These are phyloP conservation scores for Tinea trinotella DNA, from an alignment of 2,888 invertebrate species.

Conservation along the genomic window DNA sequence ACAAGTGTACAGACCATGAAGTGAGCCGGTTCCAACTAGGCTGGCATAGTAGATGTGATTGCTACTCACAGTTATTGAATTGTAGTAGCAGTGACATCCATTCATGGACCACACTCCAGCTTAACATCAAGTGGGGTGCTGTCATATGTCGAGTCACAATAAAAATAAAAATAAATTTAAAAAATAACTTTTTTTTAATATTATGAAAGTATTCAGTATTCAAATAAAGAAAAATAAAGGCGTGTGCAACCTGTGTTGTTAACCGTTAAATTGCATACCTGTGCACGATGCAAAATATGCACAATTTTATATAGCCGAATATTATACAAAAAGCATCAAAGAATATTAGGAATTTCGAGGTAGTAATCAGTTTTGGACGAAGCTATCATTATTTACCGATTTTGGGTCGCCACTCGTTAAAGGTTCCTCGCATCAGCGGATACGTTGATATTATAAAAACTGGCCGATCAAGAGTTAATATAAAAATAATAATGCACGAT, in stretches of 20 bases:
- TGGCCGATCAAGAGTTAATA: slow-evolving; percentile 57
- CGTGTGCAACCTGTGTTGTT: neutral
- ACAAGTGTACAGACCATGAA: too few relatives aligned
- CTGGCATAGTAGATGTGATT: too few relatives aligned
- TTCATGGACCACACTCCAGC: too few relatives aligned
- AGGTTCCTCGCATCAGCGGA: slow-evolving; percentile 30
- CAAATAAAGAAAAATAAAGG: neutral
- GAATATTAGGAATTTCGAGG: slow-evolving; percentile 16
- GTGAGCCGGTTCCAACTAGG: too few relatives aligned
- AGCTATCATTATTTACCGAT: slow-evolving; percentile 51
- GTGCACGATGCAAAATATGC: neutral
- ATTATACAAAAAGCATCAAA: slow-evolving; percentile 5
- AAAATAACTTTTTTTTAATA: too few relatives aligned
- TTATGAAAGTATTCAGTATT: too few relatives aligned
- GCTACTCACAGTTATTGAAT: too few relatives aligned
- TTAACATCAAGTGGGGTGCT: too few relatives aligned
- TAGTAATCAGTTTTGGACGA: slow-evolving; percentile 17
- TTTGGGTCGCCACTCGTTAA: slow-evolving; percentile 39
- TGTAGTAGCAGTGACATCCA: too few relatives aligned
- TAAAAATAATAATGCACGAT: slow-evolving; percentile 63
- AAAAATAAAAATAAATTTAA: too few relatives aligned
- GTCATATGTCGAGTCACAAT: too few relatives aligned
- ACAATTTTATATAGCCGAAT: slow-evolving; percentile 2
- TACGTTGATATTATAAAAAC: slow-evolving; percentile 13
- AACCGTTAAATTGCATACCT: neutral